Evolutionary conservation across 1,140 invertebrate species (phyloP).

Genomic region (Heliconius eleuchia): DNA sequence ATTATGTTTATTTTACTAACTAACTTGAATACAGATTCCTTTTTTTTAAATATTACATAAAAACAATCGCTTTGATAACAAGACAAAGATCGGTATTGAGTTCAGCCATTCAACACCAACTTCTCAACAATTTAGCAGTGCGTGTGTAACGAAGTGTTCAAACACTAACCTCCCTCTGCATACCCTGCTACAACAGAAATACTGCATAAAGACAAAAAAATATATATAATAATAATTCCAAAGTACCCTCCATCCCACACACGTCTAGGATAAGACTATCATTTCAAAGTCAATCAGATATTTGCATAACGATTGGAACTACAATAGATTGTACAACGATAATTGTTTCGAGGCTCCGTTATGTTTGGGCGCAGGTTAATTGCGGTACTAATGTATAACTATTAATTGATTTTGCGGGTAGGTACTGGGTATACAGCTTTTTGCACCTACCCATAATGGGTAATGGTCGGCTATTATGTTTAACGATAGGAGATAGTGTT

Average conservation of each 20-base stretch:
- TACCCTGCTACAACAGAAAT: no score
- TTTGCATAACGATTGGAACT: constrained; percentile 54
- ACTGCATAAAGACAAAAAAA: background rate
- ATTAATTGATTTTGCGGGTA: constrained; percentile 70
- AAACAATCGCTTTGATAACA: no score
- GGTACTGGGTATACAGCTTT: constrained; percentile 31
- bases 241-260: background rate
- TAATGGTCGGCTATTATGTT: constrained; percentile 22
- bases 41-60: no score
- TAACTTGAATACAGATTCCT: no score
- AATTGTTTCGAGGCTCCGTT: constrained; percentile 50
- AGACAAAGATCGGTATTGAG: no score
- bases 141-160: no score
- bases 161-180: no score
- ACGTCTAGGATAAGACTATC: constrained; percentile 7
- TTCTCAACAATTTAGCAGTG: no score
- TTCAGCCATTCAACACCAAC: no score
- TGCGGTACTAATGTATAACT: constrained; percentile 56
- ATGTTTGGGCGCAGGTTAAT: constrained; percentile 62
- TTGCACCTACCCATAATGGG: constrained; percentile 37
- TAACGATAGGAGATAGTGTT: constrained; percentile 17
- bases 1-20: no score
- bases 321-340: constrained; percentile 55
- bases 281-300: constrained; percentile 51
- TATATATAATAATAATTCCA: background rate